phyloP scores from a whole-genome alignment of 2,113 vertebrate genomes.

The Istiophorus platypterus region DNA sequence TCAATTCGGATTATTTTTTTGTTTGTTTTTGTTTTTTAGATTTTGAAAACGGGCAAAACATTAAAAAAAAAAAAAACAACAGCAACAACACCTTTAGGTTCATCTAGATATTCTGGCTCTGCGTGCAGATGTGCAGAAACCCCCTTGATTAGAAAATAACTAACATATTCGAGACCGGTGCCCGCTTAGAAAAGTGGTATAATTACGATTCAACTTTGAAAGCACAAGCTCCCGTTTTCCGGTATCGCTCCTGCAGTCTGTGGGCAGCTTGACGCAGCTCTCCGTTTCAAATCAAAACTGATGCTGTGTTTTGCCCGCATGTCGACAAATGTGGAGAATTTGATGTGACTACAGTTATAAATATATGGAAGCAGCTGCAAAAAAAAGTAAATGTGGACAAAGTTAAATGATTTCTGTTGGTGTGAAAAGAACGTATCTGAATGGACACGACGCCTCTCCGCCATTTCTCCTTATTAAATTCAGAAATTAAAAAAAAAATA shows the following conservation, averaged over 20 bases:
- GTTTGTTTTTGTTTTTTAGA: too few species aligned
- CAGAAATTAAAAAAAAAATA: neutral
- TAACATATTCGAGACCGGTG: too few species aligned
- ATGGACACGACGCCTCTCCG: neutral
- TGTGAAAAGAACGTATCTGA: neutral
- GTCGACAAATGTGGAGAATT: constrained; percentile 48
- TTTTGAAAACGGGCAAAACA: too few species aligned
- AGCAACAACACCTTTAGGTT: too few species aligned
- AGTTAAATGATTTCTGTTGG: neutral
- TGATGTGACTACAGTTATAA: constrained; percentile 19
- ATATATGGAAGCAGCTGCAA: too few species aligned
- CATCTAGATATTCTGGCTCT: too few species aligned
- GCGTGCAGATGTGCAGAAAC: too few species aligned
- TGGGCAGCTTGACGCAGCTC: neutral
- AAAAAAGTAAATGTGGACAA: neutral
- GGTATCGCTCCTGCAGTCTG: neutral
- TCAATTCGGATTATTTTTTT: too few species aligned
- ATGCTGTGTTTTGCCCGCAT: constrained; percentile 5
- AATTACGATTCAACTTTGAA: constrained; percentile 37
- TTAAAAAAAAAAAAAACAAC: too few species aligned
- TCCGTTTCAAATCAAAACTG: constrained; percentile 16
- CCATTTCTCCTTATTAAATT: too few species aligned
- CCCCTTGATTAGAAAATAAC: neutral
- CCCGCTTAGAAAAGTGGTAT: too few species aligned
- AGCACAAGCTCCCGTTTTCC: neutral